These are phyloP conservation scores for Diploptera punctata DNA, from an alignment of 2,888 invertebrate species.

Conservation along the genomic window DNA sequence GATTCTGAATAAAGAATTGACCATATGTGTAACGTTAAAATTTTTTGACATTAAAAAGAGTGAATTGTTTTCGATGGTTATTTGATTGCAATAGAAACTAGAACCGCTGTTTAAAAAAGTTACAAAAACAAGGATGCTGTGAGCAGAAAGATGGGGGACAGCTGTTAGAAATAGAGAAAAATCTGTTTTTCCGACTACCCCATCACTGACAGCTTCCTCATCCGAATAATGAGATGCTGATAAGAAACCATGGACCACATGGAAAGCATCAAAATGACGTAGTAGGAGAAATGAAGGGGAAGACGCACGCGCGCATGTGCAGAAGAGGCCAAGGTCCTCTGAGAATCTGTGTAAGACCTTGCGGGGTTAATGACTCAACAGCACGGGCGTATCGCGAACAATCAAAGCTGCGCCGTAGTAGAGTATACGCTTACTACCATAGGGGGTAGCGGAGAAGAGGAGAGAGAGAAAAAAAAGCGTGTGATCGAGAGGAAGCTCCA, in stretches of 20 bases:
- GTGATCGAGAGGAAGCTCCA: not conserved
- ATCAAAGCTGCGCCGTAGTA: constrained; percentile 14
- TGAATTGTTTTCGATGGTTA: too few species aligned
- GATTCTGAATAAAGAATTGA: too few species aligned
- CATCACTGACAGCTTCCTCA: not conserved
- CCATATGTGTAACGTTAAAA: too few species aligned
- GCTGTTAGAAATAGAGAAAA: not conserved
- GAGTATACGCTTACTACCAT: not conserved
- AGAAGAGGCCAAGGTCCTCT: constrained; percentile 28
- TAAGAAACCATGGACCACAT: constrained; percentile 6
- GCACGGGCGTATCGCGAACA: constrained; percentile 5
- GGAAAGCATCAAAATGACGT: constrained; percentile 17
- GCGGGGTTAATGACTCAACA: constrained; percentile 37
- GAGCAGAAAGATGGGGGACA: not conserved
- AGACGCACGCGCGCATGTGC: constrained; percentile 19
- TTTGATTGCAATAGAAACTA: too few species aligned
- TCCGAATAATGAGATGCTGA: not conserved
- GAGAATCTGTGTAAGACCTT: constrained; percentile 35
- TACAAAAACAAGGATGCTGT: too few species aligned
- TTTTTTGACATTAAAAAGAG: too few species aligned
- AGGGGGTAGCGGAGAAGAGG: not conserved
- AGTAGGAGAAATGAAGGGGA: not conserved
- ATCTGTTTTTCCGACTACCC: not conserved
- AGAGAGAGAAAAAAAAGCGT: too few species aligned
- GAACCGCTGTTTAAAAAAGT: not conserved